phyloP scores from a whole-genome alignment of 2,113 vertebrate genomes.

The Ahaetulla prasina region DNA sequence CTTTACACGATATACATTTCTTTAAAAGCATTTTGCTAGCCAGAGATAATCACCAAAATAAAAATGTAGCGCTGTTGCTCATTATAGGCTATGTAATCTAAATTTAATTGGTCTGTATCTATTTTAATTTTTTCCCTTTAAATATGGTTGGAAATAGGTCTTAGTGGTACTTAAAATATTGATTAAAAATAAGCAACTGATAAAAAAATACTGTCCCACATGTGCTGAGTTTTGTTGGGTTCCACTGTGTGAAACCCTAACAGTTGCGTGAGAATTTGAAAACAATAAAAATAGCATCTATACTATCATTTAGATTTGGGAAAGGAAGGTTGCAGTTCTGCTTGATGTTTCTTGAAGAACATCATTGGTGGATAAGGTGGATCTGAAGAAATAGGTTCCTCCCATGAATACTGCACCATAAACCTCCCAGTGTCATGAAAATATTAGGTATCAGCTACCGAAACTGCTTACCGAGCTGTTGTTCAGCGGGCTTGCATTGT shows the following conservation, averaged over 20 bases:
- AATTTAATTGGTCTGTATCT: neutral
- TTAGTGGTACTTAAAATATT: neutral
- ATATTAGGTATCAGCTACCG: neutral
- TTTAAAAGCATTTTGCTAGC: neutral
- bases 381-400: neutral
- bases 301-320: neutral
- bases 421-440: neutral
- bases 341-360: neutral
- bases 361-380: neutral
- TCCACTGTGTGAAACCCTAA: neutral
- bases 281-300: neutral
- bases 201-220: neutral
- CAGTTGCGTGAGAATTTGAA: neutral
- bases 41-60: neutral
- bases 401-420: neutral
- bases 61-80: neutral
- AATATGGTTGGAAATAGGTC: neutral
- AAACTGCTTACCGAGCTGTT: neutral
- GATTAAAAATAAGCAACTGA: neutral
- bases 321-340: neutral
- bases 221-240: neutral
- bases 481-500: neutral
- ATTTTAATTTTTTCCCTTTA: neutral
- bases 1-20: neutral
- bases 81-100: neutral